phyloP scores from a whole-genome alignment of 1,140 invertebrate species.

The Sycophila sp. region DNA sequence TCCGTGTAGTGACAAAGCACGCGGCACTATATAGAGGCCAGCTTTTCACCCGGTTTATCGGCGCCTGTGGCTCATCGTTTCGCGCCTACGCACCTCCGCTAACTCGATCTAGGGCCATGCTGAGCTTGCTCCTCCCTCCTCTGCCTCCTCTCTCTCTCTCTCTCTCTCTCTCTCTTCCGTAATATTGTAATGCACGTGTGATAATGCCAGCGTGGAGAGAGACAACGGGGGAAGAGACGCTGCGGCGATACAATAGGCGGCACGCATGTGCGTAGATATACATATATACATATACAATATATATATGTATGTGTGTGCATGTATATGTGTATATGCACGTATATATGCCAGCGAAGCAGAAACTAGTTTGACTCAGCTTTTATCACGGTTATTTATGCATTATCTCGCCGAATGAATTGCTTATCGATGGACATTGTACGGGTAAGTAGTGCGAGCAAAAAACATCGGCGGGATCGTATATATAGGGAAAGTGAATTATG shows the following conservation, averaged over 20 bases:
- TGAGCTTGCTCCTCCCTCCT: too few relatives aligned
- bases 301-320: not conserved
- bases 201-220: not conserved
- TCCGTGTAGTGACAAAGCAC: constrained; percentile 27
- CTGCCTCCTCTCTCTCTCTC: too few relatives aligned
- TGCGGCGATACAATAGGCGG: constrained; percentile 11
- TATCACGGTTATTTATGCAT: constrained; percentile 21
- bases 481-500: too few relatives aligned
- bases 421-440: too few relatives aligned
- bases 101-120: constrained; percentile 45
- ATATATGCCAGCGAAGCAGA: too few relatives aligned
- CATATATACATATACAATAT: not conserved
- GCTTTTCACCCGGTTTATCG: not conserved
- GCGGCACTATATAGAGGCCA: constrained; percentile 5
- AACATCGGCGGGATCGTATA: too few relatives aligned
- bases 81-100: constrained; percentile 43
- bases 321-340: not conserved
- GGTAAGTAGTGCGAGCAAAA: too few relatives aligned
- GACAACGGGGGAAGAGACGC: not conserved
- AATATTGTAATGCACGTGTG: not conserved
- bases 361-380: constrained; percentile 14
- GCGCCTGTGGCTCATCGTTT: constrained; percentile 26
- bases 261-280: not conserved
- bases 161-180: too few relatives aligned
- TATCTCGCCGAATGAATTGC: too few relatives aligned